A percentile compares a stretch with the other conserved stretches of the same genome.
phyloP scores from a whole-genome alignment of 1,140 invertebrate species.

The Drosophila leontia region DNA sequence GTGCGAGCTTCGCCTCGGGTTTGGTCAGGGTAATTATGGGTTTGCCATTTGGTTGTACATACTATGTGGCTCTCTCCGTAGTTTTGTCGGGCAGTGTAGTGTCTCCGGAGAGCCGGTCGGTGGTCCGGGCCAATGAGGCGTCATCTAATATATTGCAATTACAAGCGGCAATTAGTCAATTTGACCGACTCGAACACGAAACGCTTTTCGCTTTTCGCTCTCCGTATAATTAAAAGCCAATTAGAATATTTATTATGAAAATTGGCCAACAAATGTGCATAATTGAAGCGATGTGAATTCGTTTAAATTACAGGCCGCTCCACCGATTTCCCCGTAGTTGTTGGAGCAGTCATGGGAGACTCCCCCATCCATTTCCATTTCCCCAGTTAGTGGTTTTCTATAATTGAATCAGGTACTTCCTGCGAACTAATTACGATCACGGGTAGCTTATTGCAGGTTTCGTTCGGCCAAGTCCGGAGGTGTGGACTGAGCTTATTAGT shows the following conservation, averaged over 20 bases:
- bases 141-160: conserved; percentile 79
- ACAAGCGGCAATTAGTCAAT: conserved; percentile 77
- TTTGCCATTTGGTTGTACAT: conserved; percentile 54
- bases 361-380: conserved; percentile 10
- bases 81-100: conserved; percentile 23
- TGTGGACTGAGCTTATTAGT: conserved; percentile 12
- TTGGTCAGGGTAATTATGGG: conserved; percentile 62
- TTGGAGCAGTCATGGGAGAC: conserved; percentile 6
- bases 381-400: conserved; percentile 27
- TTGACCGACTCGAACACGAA: conserved; percentile 56
- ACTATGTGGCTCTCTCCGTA: conserved; percentile 28
- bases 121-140: conserved; percentile 56
- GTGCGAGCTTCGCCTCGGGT: conserved; percentile 41
- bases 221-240: conserved; percentile 76
- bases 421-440: conserved; percentile 13
- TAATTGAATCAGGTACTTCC: conserved; percentile 43
- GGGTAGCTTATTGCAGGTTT: conserved; percentile 15
- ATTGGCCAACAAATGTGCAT: conserved; percentile 72
- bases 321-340: conserved; percentile 17
- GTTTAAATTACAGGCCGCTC: conserved; percentile 62
- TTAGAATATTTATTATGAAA: conserved; percentile 79
- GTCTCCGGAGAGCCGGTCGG: conserved; percentile 6
- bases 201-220: conserved; percentile 42
- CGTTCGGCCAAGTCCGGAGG: neutral
- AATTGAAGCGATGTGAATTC: conserved; percentile 47